Percentiles rank a stretch among this genome's conserved stretches.
phyloP scores from a whole-genome alignment of 35 echinoderm and acorn worm species.

The Diadema setosum region DNA sequence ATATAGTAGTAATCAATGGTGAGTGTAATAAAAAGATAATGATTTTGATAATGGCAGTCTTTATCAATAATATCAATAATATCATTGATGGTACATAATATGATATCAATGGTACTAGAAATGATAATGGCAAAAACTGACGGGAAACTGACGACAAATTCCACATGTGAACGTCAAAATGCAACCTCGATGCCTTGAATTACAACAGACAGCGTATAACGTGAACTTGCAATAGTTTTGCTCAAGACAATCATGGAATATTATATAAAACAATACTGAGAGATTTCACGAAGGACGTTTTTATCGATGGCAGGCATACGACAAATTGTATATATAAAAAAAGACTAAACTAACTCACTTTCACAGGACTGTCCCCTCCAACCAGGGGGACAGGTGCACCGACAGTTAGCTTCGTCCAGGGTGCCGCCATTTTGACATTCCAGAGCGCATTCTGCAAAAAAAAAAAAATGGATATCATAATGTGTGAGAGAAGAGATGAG shows the following conservation, averaged over 20 bases:
- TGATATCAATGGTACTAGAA: too few species aligned
- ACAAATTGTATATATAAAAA: not conserved
- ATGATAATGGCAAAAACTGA: too few species aligned
- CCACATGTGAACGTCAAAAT: too few species aligned
- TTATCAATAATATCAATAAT: too few species aligned
- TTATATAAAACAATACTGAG: not conserved
- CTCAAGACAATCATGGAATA: not conserved
- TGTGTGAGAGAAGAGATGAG: not conserved
- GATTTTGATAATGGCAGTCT: too few species aligned
- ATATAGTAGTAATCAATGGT: too few species aligned
- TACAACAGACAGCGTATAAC: too few species aligned
- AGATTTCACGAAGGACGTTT: not conserved
- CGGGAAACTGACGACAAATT: too few species aligned
- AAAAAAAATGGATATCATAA: not conserved
- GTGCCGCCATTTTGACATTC: slow-evolving; percentile 82
- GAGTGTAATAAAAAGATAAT: too few species aligned
- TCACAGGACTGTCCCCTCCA: slow-evolving; percentile 80
- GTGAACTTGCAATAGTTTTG: not conserved
- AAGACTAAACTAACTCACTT: slow-evolving; percentile 45
- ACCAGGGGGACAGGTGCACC: slow-evolving; percentile 71
- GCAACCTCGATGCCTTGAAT: too few species aligned
- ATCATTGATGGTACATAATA: too few species aligned
- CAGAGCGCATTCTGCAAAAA: slow-evolving; percentile 51
- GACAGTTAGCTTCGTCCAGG: slow-evolving; percentile 42
- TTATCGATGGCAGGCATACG: not conserved